phyloP scores from a whole-genome alignment of 2,113 vertebrate genomes.

The Pelvicachromis taeniatus region DNA sequence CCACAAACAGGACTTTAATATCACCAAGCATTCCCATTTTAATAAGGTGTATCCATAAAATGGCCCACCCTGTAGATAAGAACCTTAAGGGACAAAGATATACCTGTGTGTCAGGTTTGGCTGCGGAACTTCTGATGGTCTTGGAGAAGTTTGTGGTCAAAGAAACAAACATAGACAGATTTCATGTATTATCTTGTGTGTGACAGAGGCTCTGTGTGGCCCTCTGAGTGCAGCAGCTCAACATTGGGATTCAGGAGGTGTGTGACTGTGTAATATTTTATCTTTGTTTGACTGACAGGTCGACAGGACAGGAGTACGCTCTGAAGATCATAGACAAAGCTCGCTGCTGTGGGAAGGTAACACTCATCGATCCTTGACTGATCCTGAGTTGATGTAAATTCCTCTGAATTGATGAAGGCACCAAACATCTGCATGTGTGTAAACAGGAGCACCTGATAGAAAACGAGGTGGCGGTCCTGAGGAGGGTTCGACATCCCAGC shows the following conservation, averaged over 20 bases:
- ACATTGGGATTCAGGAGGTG: not conserved
- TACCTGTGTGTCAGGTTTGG: not conserved
- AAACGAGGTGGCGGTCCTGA: conserved; percentile 92
- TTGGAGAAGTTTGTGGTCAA: not conserved
- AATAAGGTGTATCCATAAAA: too few relatives aligned
- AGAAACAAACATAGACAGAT: not conserved
- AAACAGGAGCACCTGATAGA: conserved; percentile 94
- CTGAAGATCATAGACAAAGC: conserved; percentile 98
- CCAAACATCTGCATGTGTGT: not conserved
- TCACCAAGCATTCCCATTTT: too few relatives aligned
- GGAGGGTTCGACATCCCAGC: conserved; percentile 90
- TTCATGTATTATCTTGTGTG: not conserved
- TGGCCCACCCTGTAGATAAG: too few relatives aligned
- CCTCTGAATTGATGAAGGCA: not conserved
- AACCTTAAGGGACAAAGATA: not conserved
- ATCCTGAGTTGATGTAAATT: not conserved
- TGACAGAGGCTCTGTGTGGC: fast-evolving
- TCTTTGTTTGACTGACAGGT: conserved; percentile 66
- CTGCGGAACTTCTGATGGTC: not conserved
- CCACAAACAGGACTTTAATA: too few relatives aligned
- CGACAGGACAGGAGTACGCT: conserved; percentile 91
- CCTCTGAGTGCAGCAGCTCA: not conserved
- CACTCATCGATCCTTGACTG: not conserved
- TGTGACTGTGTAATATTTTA: not conserved
- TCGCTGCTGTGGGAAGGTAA: conserved; percentile 97